Base-by-base conservation (phyloP, 2,797 vertebrate genomes). In the Chelonia mydas region DNA sequence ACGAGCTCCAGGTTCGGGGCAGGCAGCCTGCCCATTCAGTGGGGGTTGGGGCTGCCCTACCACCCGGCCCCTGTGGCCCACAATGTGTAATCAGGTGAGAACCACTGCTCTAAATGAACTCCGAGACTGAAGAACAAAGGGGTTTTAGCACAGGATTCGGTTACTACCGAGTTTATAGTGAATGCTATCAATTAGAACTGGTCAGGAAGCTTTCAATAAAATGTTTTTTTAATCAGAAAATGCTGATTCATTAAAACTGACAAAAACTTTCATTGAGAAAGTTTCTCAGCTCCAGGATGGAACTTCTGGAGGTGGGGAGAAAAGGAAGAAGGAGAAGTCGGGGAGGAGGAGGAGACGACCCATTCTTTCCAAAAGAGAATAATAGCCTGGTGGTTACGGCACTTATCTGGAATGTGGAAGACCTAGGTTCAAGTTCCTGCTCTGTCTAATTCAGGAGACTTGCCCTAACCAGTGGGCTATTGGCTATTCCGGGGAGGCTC, bases 401-500 rank as follows among this genome's bases (percentile, higher is more conserved):
- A 41, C 68, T 72, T 37, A 72, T 72, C 37, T 72, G 68, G 37
- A 72, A 41, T 23, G 10, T 72, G 37, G 65, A 11, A 72, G 21
- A 25, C 37, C n/a, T 25, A 72, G 9, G 21, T 41, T 72, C 19
- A 41, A 41, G 5, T 72, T 23, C 37, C 21, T 68, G 16, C 33
- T 68, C 65, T 59, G 57, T 31, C 27, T 41, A 41, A 41, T 23
- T 72, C 37, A 72, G 65, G n/a, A 37, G 65, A 11, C n/a, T 68
- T 37, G n/a, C 61, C 33, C 61, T 65, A n/a, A 65, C 33, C 16
- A 19, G 41, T 15, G 23, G 11, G 11, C 25, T 72, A n/a, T 31
- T 0, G 0, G 45, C 11, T 77, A 61, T 15, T 51, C 65, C 57
- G 45, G 7, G 37, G 41, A 2, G 13, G 76, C 31, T 57, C 54